Conservation (phyloP, 2,797 vertebrate species). For the Podargus strigoides region DNA sequence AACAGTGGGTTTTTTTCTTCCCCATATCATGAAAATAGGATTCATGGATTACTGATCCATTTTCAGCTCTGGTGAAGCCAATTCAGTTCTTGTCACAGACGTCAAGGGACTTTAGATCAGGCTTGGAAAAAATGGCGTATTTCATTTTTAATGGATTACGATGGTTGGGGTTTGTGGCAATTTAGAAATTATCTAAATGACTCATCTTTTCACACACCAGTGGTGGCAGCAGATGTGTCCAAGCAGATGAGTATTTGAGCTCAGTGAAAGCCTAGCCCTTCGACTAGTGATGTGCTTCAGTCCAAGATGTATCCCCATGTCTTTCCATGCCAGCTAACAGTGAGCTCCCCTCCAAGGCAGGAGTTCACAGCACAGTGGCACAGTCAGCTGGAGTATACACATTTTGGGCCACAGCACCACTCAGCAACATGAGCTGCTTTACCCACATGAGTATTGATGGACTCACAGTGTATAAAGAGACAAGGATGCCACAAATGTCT, state of each 20-base stretch:
- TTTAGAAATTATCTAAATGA: background rate
- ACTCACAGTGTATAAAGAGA: rapidly evolving
- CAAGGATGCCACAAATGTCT: background rate
- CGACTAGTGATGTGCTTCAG: background rate
- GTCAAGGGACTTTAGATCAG: background rate
- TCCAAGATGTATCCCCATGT: background rate
- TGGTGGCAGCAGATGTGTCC: background rate
- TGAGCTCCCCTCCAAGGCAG: background rate
- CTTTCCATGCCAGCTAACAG: background rate
- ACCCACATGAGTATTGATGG: rapidly evolving
- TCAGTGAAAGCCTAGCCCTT: background rate
- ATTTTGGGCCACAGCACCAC: background rate
- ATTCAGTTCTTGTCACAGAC: background rate
- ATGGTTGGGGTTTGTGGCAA: background rate
- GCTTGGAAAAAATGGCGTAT: background rate
- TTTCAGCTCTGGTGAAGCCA: background rate
- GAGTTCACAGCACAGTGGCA: background rate
- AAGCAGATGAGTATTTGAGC: background rate
- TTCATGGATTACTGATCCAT: background rate
- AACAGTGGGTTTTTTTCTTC: background rate
- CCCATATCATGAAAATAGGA: background rate
- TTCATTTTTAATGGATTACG: background rate
- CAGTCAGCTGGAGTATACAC: background rate
- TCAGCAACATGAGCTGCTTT: background rate
- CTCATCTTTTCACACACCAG: background rate